Conservation (phyloP, 2,888 invertebrate genomes). For the Serrognathus titanus region DNA sequence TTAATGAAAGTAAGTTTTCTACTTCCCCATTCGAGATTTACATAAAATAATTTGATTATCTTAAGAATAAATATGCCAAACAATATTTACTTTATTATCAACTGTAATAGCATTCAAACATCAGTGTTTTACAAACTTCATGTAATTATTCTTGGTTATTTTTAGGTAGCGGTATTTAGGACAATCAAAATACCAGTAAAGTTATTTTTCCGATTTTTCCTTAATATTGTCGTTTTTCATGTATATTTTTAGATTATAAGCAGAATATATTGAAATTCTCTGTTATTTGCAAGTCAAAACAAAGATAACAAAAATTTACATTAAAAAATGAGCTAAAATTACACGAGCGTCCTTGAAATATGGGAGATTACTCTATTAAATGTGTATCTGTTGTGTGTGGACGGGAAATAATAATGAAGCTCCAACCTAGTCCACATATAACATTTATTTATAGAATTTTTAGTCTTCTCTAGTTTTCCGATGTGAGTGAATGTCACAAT, state of each 20-base stretch:
- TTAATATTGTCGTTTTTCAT: no score
- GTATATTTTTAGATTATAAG: background rate
- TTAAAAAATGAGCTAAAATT: slow-evolving; percentile 11
- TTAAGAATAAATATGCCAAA: no score
- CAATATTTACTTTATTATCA: no score
- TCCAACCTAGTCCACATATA: slow-evolving; percentile 9
- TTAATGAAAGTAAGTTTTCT: no score
- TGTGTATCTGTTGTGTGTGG: slow-evolving; percentile 1
- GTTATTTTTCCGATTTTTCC: no score
- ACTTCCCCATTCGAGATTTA: no score
- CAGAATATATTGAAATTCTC: background rate
- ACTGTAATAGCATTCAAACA: no score
- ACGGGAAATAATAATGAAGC: slow-evolving; percentile 6
- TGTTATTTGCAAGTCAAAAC: background rate
- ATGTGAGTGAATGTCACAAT: slow-evolving; percentile 10
- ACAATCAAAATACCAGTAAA: no score
- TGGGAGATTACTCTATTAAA: slow-evolving; percentile 6
- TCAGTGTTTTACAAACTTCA: no score
- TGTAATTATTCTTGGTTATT: no score
- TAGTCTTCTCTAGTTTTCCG: slow-evolving; percentile 11
- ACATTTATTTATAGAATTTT: slow-evolving; percentile 14
- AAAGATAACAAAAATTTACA: background rate
- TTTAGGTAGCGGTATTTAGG: no score
- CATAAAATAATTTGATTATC: no score
- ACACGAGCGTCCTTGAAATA: slow-evolving; percentile 8